Evolutionary conservation across 2,797 vertebrate species (phyloP), one percentile per base, ranked within the genome.

Genomic region (Sebastes kiyomatsui): DNA sequence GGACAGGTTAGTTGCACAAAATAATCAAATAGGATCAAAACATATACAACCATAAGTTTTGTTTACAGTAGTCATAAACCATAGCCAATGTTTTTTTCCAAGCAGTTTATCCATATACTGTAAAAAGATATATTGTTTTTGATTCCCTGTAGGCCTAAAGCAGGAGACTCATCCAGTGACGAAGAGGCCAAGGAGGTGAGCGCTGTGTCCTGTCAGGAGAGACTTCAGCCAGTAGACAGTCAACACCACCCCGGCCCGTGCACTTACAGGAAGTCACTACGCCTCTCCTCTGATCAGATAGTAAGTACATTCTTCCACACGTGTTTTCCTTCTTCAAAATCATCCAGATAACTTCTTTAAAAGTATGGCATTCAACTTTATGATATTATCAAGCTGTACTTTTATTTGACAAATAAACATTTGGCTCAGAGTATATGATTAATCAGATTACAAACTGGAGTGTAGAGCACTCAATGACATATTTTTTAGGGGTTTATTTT

Each of bases 201-300:
- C 16, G 94, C 97, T 56, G 95, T 75, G 16, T 93, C 92, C 10
- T 94, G 96, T 88, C 95, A 95, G 82, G 96, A 96, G 62, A 96
- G 97, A 72, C 89, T 97, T 55, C 87, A 95, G 81, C 78, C 95
- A 13, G 56, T 68, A 3, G 97, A 98, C 20, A 76, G 75, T 67
- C 91, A 75, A 79, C 86, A 91, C 77, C 90, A 92, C 93, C 90
- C 69, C 7, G 94, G 91, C 12, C 83, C 94, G n/a, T 93, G 96
- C 30, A 94, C 97, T 2, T 99, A 99, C 16, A 97, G 97, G 93
- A 99, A 99, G 92, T 98, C 98, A 16, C 96, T 99, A 18, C 96
- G 98, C 13, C 95, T 99, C n/a, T 99, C 98, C 75, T 98, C 98
- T 0, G 95, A 98, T 86, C 97, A 99, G 94, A 99, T 99, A 33